These are phyloP conservation scores for Temnothorax curvispinosus DNA, from an alignment of 1,140 invertebrate genomes.

Conservation along the genomic window DNA sequence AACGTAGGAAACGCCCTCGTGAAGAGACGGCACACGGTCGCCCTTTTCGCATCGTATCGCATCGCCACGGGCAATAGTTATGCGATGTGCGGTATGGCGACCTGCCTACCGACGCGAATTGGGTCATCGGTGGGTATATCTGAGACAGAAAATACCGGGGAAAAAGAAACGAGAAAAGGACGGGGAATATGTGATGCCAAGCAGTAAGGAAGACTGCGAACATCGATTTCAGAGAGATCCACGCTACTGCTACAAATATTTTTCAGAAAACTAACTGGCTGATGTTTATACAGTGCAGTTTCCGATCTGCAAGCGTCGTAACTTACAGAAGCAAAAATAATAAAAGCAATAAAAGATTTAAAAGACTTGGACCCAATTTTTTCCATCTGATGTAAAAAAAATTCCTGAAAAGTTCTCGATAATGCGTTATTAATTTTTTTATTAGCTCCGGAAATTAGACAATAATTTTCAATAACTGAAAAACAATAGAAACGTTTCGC, in stretches of 20 bases:
- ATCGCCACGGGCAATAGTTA: constrained; percentile 27
- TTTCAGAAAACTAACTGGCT: constrained; percentile 1
- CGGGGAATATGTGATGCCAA: constrained; percentile 15
- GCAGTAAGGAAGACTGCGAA: constrained; percentile 49
- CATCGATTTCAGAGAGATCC: constrained; percentile 53
- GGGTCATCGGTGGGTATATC: constrained; percentile 60
- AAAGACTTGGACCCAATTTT: neutral
- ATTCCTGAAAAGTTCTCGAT: neutral
- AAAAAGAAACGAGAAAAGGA: constrained; percentile 55
- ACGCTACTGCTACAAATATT: neutral
- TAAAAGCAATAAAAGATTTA: neutral
- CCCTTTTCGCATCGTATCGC: constrained; percentile 40
- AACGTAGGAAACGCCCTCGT: constrained; percentile 42
- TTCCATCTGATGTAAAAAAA: neutral
- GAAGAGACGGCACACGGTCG: constrained; percentile 15
- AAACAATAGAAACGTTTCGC: neutral
- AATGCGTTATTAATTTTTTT: neutral
- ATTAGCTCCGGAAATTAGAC: neutral
- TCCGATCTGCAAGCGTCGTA: neutral
- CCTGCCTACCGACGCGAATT: constrained; percentile 66
- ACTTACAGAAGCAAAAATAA: neutral
- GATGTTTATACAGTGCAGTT: neutral
- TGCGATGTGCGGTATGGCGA: constrained; percentile 57
- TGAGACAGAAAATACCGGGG: constrained; percentile 59
- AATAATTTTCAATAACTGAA: neutral